phyloP scores from a whole-genome alignment of 2,113 vertebrate species.

The Eonycteris spelaea region DNA sequence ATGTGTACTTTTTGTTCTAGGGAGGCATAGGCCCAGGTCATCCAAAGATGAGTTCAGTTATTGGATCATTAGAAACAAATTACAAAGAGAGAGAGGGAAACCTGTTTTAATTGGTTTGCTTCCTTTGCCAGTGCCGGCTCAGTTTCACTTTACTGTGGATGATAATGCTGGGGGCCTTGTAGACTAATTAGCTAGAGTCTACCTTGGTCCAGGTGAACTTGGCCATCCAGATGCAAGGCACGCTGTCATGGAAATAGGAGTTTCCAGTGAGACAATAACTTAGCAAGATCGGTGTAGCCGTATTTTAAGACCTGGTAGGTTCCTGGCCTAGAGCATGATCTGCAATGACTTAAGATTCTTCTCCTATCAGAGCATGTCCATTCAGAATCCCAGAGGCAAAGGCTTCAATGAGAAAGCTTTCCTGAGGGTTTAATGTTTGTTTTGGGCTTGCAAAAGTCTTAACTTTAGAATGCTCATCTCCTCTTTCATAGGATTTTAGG shows the following conservation, averaged over 20 bases:
- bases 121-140: background rate
- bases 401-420: background rate
- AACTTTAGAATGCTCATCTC: background rate
- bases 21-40: background rate
- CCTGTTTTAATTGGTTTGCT: background rate
- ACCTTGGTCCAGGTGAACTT: background rate
- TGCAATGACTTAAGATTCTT: background rate
- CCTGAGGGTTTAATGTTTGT: background rate
- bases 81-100: slow-evolving; percentile 9
- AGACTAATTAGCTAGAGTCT: background rate
- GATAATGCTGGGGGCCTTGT: background rate
- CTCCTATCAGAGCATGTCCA: background rate
- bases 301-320: background rate
- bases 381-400: background rate
- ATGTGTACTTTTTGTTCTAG: background rate
- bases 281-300: background rate
- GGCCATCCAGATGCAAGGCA: background rate
- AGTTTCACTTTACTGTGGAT: background rate
- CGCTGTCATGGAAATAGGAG: background rate
- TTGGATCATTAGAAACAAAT: background rate
- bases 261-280: background rate
- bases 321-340: background rate
- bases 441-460: background rate
- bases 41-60: background rate
- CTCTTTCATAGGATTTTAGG: background rate